Evolutionary conservation across 2,113 vertebrate genomes (phyloP), one percentile per base, ranked within the genome.

Genomic region (Spea bombifrons): DNA sequence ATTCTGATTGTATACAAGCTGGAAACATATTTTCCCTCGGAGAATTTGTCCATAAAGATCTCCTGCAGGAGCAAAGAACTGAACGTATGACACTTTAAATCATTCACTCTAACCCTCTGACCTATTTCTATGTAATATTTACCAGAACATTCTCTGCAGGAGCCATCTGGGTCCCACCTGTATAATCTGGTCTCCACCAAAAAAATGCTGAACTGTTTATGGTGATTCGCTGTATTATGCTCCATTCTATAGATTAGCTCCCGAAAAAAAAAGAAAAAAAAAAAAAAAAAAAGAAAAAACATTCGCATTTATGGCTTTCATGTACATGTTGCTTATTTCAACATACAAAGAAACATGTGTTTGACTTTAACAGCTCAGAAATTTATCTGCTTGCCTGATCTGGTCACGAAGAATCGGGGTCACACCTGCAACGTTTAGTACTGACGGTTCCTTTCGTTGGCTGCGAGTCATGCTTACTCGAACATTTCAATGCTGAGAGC

Each of bases 101-200:
- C 30, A 30, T 52, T n/a, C n/a, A 30, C 16, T 17, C 10, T n/a
- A 3, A 15, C 8, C 17, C 71, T 59, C 43, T 15, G 59, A 17
- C 9, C 61, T 52, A 44, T 10, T 66, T 17, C 48, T 5, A 48
- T 45, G 43, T 43, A 66, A 75, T 66, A 3, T 30, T 4, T 64
- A 64, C 46, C 73, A 75, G 46, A 53, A 44, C 43, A 66, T 64
- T 43, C 7, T 65, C 43, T 66, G 73, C 52, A 48, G 65, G 61
- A 53, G 66, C 86, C 86, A 85, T 84, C 84, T 84, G 71, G 84
- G 80, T 81, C 10, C 76, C 83, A 85, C 82, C 85, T 86, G 84
- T 82, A 72, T 16, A 45, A 0, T 5, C 53, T 82, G 66, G 64
- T 69, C 66, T 46, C 46, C 84, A 84, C 82, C 83, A 81, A 87